A percentile compares a stretch with the other conserved stretches of the same genome.
Conservation (phyloP, 2,113 vertebrate genomes). For the Phocoena sinus region DNA sequence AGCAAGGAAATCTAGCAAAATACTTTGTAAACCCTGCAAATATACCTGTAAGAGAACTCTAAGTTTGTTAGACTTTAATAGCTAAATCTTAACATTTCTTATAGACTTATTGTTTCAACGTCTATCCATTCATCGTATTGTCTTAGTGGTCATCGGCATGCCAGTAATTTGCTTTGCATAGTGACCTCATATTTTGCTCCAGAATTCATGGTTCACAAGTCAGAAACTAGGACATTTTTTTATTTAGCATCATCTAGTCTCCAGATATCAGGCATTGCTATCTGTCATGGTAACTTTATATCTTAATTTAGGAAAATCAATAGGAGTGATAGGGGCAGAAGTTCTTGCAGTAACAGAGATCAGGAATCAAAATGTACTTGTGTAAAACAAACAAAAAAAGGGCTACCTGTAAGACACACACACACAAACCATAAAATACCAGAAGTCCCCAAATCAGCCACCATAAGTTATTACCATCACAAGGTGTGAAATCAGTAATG, state of each 20-base stretch:
- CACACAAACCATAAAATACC: conserved; percentile 42
- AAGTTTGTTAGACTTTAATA: background rate
- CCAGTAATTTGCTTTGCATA: conserved; percentile 13
- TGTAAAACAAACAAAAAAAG: conserved; percentile 35
- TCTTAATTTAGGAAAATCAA: conserved; percentile 57
- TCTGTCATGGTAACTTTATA: conserved; percentile 57
- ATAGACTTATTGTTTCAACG: background rate
- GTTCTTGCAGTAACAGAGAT: conserved; percentile 40
- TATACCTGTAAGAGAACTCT: background rate
- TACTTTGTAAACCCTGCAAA: background rate
- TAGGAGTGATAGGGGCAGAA: conserved; percentile 29
- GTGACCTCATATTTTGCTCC: conserved; percentile 19
- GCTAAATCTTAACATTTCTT: conserved; percentile 25
- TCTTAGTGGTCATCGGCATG: background rate
- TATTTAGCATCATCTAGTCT: conserved; percentile 32
- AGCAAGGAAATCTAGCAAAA: background rate
- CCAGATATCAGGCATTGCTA: background rate
- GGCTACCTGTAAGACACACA: background rate
- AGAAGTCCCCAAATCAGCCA: conserved; percentile 41
- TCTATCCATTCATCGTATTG: conserved; percentile 6
- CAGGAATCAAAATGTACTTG: conserved; percentile 36
- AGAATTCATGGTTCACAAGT: background rate
- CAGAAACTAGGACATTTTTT: background rate
- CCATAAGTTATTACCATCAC: conserved; percentile 37
- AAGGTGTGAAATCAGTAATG: conserved; percentile 51